Evolutionary conservation across 2,888 invertebrate genomes (phyloP), one percentile per base, ranked within the genome.

Genomic region (Meganola albula): DNA sequence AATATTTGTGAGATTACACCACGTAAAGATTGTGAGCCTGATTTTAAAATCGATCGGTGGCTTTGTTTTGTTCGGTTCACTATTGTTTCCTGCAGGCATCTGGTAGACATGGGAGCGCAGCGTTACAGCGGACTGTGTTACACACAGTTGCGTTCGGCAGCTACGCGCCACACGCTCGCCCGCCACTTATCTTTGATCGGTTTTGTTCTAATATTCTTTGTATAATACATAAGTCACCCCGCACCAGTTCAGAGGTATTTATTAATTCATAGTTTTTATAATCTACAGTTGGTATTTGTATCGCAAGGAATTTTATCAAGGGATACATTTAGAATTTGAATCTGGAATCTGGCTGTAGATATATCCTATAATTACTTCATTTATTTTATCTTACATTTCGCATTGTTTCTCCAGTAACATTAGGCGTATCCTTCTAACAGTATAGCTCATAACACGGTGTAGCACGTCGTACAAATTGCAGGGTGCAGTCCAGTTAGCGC

Each of bases 1-100:
- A 85, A 85, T 85, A 84, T 84, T 84, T 84, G 82, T 63, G 61
- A 75, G 82, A 84, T 83, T 78, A 71, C 70, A 66, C 70, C 61
- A 65, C 53, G 59, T 67, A 47, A 61, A 79, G 80, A 83, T 80
- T 75, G 75, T 63, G 47, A 59, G 44, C 48, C 64, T 59, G 82
- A 78, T 82, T 74, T 72, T 65, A 64, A 68, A 66, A 72, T 68
- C 66, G 80, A 71, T 73, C 62, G 67, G 35, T 49, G 45, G 60
- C 62, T 70, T 69, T 60, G 58, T 71, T 72, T 67, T 67, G 58
- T 64, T 60, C 38, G 32, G 25, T 24, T 12, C 37, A 45, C 63
- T 70, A 74, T 79, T 77, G 76, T 75, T 70, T 72, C 56, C 31
- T 38, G 27, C 11, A 27, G 1, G 36, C 34, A 36, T 36, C 32